phyloP scores from a whole-genome alignment of 64 coral and sea anemone species.

The Porites lutea region DNA sequence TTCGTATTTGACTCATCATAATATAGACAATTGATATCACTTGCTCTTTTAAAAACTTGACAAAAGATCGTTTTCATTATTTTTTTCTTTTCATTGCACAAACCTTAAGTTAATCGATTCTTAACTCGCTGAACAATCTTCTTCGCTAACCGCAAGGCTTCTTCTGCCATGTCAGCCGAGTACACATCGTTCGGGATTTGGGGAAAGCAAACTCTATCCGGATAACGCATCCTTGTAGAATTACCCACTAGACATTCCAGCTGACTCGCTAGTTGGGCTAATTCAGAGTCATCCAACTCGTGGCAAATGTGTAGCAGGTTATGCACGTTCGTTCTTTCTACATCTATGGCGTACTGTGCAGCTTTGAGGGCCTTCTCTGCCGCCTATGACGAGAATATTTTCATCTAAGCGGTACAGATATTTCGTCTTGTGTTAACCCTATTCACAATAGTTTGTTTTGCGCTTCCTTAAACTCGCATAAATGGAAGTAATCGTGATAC shows the following conservation, averaged over 20 bases:
- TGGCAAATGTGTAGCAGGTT: conserved; percentile 46
- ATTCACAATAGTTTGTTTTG: too few relatives aligned
- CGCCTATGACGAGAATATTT: conserved; percentile 32
- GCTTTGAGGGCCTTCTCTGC: conserved; percentile 87
- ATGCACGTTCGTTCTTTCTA: conserved; percentile 61
- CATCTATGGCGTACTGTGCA: conserved; percentile 56
- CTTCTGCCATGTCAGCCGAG: conserved; percentile 30
- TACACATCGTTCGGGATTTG: conserved; percentile 71
- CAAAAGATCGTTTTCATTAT: too few relatives aligned
- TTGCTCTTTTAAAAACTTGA: too few relatives aligned
- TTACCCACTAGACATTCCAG: conserved; percentile 31
- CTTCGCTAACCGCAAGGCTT: conserved; percentile 50
- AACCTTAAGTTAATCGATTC: neutral
- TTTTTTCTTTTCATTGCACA: neutral
- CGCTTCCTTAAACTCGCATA: too few relatives aligned
- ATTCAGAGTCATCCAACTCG: conserved; percentile 33
- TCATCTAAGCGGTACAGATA: too few relatives aligned
- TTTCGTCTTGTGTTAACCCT: too few relatives aligned
- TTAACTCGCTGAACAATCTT: conserved; percentile 33
- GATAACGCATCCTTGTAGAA: conserved; percentile 72
- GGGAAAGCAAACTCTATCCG: conserved; percentile 60
- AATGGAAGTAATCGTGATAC: too few relatives aligned
- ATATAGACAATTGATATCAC: too few relatives aligned
- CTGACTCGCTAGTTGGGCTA: neutral
- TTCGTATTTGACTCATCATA: too few relatives aligned